A percentile compares a stretch with the other conserved stretches of the same genome.
Conservation (phyloP, 2,888 invertebrate genomes). For the Melanargia galathea region DNA sequence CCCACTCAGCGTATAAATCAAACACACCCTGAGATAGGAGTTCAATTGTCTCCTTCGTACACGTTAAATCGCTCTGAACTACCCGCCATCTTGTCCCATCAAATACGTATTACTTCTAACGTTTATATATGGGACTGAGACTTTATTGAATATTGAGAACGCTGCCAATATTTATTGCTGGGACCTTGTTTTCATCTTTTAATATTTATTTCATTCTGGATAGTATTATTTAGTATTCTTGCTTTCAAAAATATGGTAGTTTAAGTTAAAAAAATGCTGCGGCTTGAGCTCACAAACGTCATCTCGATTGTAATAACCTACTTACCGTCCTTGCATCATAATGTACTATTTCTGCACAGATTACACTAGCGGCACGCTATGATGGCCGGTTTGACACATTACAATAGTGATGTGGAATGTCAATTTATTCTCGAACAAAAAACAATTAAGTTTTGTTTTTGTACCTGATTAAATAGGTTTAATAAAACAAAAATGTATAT, state of each 20-base stretch:
- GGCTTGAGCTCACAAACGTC: too few species aligned
- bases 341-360: too few species aligned
- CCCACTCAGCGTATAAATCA: slow-evolving; percentile 73
- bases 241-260: background rate
- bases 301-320: too few species aligned
- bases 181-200: background rate
- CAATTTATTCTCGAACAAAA: too few species aligned
- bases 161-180: slow-evolving; percentile 17
- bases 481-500: too few species aligned
- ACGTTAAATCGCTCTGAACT: slow-evolving; percentile 25
- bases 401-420: too few species aligned
- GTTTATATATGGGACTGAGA: slow-evolving; percentile 14
- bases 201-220: slow-evolving; percentile 1
- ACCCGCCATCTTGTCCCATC: slow-evolving; percentile 19
- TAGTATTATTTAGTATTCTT: background rate
- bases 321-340: too few species aligned
- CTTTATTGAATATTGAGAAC: slow-evolving; percentile 13
- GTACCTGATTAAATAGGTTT: too few species aligned
- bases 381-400: too few species aligned
- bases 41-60: slow-evolving; percentile 63
- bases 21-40: slow-evolving; percentile 68
- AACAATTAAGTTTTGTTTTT: too few species aligned
- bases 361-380: too few species aligned
- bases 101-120: slow-evolving; percentile 9
- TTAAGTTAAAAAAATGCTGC: background rate